These are phyloP conservation scores for Salvelinus fontinalis DNA, from an alignment of 2,113 vertebrate genomes.

Conservation along the genomic window DNA sequence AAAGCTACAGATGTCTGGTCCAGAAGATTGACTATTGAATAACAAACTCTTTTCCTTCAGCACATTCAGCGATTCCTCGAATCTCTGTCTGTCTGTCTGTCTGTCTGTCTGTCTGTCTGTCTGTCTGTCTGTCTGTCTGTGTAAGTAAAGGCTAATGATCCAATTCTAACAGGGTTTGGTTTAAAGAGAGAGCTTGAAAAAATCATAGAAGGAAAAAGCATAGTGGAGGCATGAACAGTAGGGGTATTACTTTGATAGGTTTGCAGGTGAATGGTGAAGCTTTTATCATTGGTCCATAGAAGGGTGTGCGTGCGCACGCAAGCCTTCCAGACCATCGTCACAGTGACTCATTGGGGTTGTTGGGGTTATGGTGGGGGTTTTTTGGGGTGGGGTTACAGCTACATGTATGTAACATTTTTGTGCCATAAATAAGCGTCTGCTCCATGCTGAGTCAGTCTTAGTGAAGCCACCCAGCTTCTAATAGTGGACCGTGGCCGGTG, in stretches of 20 bases:
- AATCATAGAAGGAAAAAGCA: no score
- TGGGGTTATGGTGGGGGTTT: not conserved
- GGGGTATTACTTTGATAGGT: not conserved
- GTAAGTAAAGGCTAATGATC: no score
- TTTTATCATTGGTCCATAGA: slow-evolving; percentile 4
- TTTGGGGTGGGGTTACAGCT: not conserved
- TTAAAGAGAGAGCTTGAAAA: no score
- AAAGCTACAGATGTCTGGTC: not conserved
- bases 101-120: no score
- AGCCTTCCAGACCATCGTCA: slow-evolving; percentile 35
- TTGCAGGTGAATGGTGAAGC: not conserved
- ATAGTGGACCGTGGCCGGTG: slow-evolving; percentile 45
- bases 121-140: no score
- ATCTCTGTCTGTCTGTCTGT: no score
- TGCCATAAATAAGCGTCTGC: slow-evolving; percentile 40
- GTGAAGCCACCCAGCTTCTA: slow-evolving; percentile 24
- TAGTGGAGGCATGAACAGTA: no score
- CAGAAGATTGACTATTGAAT: not conserved
- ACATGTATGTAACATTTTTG: slow-evolving; percentile 21
- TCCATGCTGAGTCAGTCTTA: not conserved
- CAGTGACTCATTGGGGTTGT: slow-evolving; percentile 5
- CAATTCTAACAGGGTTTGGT: no score
- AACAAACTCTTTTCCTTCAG: no score
- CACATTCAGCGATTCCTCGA: not conserved
- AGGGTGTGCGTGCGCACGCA: slow-evolving; percentile 9